Evolutionary conservation across 2,888 invertebrate genomes (phyloP).

Genomic region (Dromius quadrimaculatus): DNA sequence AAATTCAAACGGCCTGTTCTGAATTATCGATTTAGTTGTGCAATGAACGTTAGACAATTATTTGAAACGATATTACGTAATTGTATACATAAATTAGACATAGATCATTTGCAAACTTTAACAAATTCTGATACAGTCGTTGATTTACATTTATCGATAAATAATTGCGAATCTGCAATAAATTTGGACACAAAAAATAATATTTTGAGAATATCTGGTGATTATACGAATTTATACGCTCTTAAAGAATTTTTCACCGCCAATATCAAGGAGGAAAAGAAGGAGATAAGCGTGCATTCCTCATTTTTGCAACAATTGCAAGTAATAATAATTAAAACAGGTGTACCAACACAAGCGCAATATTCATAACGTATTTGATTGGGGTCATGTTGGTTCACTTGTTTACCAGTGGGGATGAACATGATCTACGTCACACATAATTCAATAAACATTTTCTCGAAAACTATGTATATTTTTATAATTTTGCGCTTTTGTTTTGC

Average conservation of each 20-base stretch:
- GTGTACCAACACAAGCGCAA: neutral
- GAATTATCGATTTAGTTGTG: conserved; percentile 58
- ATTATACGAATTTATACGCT: conserved; percentile 55
- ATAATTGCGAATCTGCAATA: conserved; percentile 55
- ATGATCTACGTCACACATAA: too few relatives aligned
- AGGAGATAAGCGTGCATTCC: conserved; percentile 9
- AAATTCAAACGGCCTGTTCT: conserved; percentile 46
- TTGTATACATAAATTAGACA: conserved; percentile 60
- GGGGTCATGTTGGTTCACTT: too few relatives aligned
- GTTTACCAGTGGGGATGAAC: too few relatives aligned
- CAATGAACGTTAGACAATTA: conserved; percentile 57
- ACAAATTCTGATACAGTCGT: conserved; percentile 57
- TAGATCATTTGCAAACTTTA: conserved; percentile 56
- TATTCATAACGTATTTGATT: too few relatives aligned
- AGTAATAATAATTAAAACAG: conserved; percentile 7
- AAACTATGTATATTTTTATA: too few relatives aligned
- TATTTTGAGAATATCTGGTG: conserved; percentile 56
- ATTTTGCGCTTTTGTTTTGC: neutral
- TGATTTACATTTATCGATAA: conserved; percentile 55
- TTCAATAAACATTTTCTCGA: too few relatives aligned
- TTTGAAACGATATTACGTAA: conserved; percentile 59
- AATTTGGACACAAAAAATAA: conserved; percentile 57
- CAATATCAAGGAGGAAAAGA: neutral
- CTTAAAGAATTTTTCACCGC: conserved; percentile 59
- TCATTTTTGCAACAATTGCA: conserved; percentile 21